A percentile compares a stretch with the other conserved stretches of the same genome.
Conservation (phyloP, 64 coral and sea anemone genomes). For the Dendronephthya gigantea region DNA sequence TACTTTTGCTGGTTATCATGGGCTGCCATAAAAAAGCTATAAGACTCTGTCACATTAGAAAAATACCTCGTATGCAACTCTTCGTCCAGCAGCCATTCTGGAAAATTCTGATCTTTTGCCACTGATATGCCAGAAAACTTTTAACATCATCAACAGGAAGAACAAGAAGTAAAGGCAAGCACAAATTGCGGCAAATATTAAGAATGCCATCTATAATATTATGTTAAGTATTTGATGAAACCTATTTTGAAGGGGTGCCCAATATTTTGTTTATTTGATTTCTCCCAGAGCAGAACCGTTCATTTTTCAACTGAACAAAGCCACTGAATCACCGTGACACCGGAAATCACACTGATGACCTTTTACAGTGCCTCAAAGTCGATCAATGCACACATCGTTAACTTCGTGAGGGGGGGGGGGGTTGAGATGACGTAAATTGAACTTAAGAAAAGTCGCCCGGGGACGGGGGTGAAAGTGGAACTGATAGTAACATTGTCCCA, state of each 20-base stretch:
- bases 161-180: constrained; percentile 87
- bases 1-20: neutral
- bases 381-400: no score
- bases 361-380: no score
- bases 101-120: constrained; percentile 60
- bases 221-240: no score
- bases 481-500: no score
- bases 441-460: neutral
- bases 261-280: no score
- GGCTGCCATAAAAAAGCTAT: neutral
- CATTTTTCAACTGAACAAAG: no score
- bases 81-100: constrained; percentile 52
- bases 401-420: no score
- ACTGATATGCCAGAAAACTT: constrained; percentile 83
- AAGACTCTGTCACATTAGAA: neutral
- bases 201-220: constrained; percentile 65
- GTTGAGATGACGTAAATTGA: neutral
- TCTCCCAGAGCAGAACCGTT: no score
- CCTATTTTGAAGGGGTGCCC: no score
- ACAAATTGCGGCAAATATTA: constrained; percentile 68
- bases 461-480: no score
- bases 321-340: no score
- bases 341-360: no score
- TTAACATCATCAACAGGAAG: constrained; percentile 77
- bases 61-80: constrained; percentile 61